A percentile compares a stretch with the other conserved stretches of the same genome.
phyloP scores from a whole-genome alignment of 2,797 vertebrate species.

The Neomorphus geoffroyi region DNA sequence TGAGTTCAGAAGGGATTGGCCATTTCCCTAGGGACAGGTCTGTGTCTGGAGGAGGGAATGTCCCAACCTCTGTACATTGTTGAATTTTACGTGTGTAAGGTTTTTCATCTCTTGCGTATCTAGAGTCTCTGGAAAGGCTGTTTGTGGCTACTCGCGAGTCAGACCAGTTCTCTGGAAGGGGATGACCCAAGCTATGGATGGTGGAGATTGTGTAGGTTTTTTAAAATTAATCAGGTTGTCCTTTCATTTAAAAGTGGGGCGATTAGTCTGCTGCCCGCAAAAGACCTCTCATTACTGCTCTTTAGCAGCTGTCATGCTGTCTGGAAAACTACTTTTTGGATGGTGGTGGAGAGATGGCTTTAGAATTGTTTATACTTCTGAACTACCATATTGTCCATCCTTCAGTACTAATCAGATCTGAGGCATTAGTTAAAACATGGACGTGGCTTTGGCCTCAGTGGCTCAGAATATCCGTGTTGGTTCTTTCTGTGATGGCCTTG shows the following conservation, averaged over 20 bases:
- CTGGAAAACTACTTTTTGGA: background rate
- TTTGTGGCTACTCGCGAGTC: background rate
- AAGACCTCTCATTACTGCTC: background rate
- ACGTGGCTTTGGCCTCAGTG: background rate
- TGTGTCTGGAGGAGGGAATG: background rate
- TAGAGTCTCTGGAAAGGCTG: background rate
- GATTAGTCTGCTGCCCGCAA: background rate
- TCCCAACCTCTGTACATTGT: background rate
- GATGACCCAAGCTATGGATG: fast-evolving
- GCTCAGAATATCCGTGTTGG: background rate
- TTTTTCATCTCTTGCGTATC: background rate
- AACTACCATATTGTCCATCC: background rate
- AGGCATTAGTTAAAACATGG: fast-evolving
- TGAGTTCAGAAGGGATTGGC: slow-evolving; percentile 14
- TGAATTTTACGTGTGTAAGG: background rate
- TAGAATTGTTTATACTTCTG: background rate
- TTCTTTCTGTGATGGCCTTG: background rate
- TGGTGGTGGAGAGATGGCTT: background rate
- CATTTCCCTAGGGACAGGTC: background rate
- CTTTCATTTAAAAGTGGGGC: background rate
- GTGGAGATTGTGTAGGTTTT: background rate
- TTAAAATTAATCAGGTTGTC: background rate
- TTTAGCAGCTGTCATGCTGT: background rate
- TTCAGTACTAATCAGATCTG: background rate
- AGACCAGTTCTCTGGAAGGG: background rate